phyloP scores from a whole-genome alignment of 2,888 invertebrate genomes.

The Epirrita christyi region DNA sequence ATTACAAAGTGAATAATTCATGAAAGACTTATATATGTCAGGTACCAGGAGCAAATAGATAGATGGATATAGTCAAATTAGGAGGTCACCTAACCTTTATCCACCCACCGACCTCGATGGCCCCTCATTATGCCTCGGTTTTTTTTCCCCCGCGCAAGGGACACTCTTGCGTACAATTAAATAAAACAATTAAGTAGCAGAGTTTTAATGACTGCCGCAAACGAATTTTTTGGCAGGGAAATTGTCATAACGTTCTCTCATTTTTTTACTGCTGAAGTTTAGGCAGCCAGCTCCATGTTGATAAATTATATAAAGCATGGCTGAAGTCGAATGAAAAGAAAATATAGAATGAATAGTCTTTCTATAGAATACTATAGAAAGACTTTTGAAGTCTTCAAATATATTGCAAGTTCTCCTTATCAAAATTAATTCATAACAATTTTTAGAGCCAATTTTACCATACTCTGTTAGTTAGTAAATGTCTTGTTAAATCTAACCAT shows the following conservation, averaged over 20 bases:
- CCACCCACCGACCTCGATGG: no score
- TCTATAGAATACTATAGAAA: no score
- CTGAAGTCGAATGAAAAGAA: no score
- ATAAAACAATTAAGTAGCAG: conserved; percentile 45
- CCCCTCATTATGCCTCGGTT: conserved; percentile 21
- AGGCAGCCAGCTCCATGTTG: conserved; percentile 3
- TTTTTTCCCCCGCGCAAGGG: conserved; percentile 28
- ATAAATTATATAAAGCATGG: conserved; percentile 3
- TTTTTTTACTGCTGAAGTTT: conserved; percentile 25
- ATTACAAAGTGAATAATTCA: conserved; percentile 41
- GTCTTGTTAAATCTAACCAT: no score
- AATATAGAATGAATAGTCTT: no score
- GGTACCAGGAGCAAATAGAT: conserved; percentile 39
- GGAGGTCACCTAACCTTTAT: no score
- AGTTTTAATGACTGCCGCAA: conserved; percentile 47
- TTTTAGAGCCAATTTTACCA: no score
- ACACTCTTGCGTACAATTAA: conserved; percentile 43
- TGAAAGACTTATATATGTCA: conserved; percentile 41
- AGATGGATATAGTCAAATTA: conserved; percentile 45
- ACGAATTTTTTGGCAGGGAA: conserved; percentile 20
- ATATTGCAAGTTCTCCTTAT: neutral
- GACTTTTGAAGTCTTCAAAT: neutral
- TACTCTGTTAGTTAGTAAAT: no score
- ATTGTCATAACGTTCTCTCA: conserved; percentile 20
- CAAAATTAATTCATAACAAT: neutral